phyloP scores from a whole-genome alignment of 2,888 invertebrate genomes.

The Elegia similella region DNA sequence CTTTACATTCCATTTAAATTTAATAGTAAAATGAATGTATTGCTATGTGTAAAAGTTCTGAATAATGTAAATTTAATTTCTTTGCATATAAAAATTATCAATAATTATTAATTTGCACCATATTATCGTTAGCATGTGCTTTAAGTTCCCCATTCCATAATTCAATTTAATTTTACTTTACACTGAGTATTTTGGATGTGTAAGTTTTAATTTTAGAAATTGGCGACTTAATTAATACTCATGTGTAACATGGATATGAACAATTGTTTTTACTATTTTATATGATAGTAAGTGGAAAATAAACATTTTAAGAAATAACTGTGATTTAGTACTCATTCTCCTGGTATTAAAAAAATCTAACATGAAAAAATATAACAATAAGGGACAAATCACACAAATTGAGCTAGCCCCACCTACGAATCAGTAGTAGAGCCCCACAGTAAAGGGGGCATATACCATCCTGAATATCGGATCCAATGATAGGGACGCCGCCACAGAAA shows the following conservation, averaged over 20 bases:
- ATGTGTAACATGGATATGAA: conserved; percentile 60
- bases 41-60: background rate
- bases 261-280: conserved; percentile 47
- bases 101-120: too few relatives aligned
- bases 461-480: too few relatives aligned
- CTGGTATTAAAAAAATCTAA: too few relatives aligned
- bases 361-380: too few relatives aligned
- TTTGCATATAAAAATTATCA: background rate
- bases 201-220: conserved; percentile 9
- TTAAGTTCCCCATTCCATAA: conserved; percentile 21
- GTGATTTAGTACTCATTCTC: background rate
- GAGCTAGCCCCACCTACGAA: too few relatives aligned
- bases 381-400: too few relatives aligned
- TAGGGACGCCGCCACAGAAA: too few relatives aligned
- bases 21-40: background rate
- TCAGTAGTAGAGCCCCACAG: too few relatives aligned
- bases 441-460: too few relatives aligned
- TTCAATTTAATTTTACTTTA: conserved; percentile 16
- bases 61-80: background rate
- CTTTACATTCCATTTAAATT: background rate
- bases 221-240: conserved; percentile 49
- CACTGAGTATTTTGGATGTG: background rate
- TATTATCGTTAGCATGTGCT: too few relatives aligned
- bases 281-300: conserved; percentile 45
- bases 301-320: conserved; percentile 27